Base-by-base conservation (phyloP, 2,113 vertebrate species). In the Lonchura striata region DNA sequence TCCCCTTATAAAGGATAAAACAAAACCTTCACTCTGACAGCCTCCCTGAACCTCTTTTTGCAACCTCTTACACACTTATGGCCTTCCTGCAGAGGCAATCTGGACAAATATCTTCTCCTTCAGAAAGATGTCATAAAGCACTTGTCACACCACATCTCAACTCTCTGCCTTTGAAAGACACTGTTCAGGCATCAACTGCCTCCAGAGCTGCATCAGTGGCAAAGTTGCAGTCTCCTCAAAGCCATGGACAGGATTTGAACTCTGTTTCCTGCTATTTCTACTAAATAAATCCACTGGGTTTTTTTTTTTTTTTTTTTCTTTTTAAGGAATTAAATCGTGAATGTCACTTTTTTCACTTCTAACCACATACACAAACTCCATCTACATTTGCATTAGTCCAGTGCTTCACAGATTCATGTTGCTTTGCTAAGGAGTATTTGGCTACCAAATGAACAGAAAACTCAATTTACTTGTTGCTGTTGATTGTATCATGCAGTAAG, bases 401-500 rank as follows among this genome's bases (percentile, higher is more conserved):
- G 82, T 85, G 92, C 87, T 87, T 82, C 87, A 83, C 76, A 93
- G 87, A 96, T 90, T 83, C 90, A 76, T 15, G 76, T 56, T 95
- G 95, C 93, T 96, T 93, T 86, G 50, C 84, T 90, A 83, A 39
- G 39, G 56, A 82, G 14, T 70, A 80, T 82, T 95, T 15, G 74
- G 59, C 94, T 95, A 92, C 50, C 54, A 64, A 57, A 75, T 35
- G 56, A 81, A 89, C 37, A 42, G 66, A 82, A 87, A 95, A 72
- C 88, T 93, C 86, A 37, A 37, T 97, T 95, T 69, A 79, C 50
- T 87, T 35, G 23, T 94, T 94, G 82, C 66, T 86, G 70, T 89
- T 85, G 77, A 82, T 84, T 35, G 71, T 68, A 95, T 74, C 94
- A 96, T 94, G 92, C 95, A 95, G 84, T 95, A 95, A 60, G 72